phyloP scores from a whole-genome alignment of 1,140 invertebrate genomes.

The Homalodisca vitripennis region DNA sequence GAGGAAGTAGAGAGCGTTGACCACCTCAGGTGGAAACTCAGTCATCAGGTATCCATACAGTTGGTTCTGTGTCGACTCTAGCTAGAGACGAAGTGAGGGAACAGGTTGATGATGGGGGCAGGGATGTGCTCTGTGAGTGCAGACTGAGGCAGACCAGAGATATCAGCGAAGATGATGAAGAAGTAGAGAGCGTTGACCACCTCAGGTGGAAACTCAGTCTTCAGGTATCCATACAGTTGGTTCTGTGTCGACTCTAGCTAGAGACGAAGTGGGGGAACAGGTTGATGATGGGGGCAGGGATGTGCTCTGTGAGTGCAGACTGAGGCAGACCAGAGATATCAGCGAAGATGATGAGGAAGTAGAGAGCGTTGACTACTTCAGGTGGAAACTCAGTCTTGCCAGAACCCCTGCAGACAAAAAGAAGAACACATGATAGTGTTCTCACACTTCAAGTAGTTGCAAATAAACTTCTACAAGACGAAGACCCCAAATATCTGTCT shows the following conservation, averaged over 20 bases:
- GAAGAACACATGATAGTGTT: slow-evolving; percentile 18
- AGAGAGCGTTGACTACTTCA: slow-evolving; percentile 37
- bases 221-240: too few relatives aligned
- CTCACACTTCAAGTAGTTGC: background rate
- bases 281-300: slow-evolving; percentile 42
- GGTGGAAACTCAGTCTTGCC: slow-evolving; percentile 36
- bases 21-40: slow-evolving; percentile 40
- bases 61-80: too few relatives aligned
- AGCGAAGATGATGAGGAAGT: slow-evolving; percentile 41
- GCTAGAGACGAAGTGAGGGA: slow-evolving; percentile 6
- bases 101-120: slow-evolving; percentile 40
- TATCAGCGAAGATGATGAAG: slow-evolving; percentile 38
- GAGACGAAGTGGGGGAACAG: slow-evolving; percentile 31
- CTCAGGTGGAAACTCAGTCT: slow-evolving; percentile 39
- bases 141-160: slow-evolving; percentile 36
- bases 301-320: slow-evolving; percentile 37
- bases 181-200: slow-evolving; percentile 38
- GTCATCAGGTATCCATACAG: too few relatives aligned
- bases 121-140: slow-evolving; percentile 41
- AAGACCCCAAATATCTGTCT: too few relatives aligned
- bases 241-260: too few relatives aligned
- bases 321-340: slow-evolving; percentile 37
- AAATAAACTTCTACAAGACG: background rate
- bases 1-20: slow-evolving; percentile 39
- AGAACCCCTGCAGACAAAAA: slow-evolving; percentile 26